Conservation (phyloP, 1,140 invertebrate species). For the Vanessa atalanta region DNA sequence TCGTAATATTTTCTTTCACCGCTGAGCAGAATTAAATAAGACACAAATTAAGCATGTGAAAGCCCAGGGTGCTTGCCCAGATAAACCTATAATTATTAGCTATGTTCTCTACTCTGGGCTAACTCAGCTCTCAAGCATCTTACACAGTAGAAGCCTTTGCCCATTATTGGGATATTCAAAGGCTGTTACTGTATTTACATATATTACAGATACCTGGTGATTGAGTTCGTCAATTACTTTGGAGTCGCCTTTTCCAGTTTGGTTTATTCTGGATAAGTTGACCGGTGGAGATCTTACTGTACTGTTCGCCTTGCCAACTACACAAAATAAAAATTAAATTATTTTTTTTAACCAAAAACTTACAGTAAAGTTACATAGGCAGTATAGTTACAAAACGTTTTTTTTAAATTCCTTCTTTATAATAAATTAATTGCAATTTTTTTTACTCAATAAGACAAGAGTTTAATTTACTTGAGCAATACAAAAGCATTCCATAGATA, state of each 20-base stretch:
- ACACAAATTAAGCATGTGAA: too few relatives aligned
- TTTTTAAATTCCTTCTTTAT: neutral
- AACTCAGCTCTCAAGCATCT: too few relatives aligned
- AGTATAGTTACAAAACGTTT: neutral
- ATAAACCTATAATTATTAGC: too few relatives aligned
- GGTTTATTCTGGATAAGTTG: slow-evolving; percentile 68
- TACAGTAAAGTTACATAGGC: neutral
- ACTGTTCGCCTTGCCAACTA: slow-evolving; percentile 72
- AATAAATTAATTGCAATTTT: neutral
- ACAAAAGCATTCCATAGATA: neutral
- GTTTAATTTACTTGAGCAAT: neutral
- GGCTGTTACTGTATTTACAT: neutral
- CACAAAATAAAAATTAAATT: slow-evolving; percentile 21
- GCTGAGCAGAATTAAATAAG: too few relatives aligned
- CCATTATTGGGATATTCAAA: too few relatives aligned
- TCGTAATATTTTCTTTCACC: too few relatives aligned
- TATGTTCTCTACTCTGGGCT: too few relatives aligned
- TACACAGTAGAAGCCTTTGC: too few relatives aligned
- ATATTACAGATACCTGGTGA: slow-evolving; percentile 58
- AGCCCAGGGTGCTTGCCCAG: too few relatives aligned
- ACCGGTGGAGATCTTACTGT: slow-evolving; percentile 67
- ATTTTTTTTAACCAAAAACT: neutral
- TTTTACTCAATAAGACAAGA: neutral
- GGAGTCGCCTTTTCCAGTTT: slow-evolving; percentile 71
- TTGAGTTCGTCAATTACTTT: slow-evolving; percentile 73